Evolutionary conservation across 2,797 vertebrate species (phyloP), one percentile per base, ranked within the genome.

Genomic region (Tarsius wallacei): DNA sequence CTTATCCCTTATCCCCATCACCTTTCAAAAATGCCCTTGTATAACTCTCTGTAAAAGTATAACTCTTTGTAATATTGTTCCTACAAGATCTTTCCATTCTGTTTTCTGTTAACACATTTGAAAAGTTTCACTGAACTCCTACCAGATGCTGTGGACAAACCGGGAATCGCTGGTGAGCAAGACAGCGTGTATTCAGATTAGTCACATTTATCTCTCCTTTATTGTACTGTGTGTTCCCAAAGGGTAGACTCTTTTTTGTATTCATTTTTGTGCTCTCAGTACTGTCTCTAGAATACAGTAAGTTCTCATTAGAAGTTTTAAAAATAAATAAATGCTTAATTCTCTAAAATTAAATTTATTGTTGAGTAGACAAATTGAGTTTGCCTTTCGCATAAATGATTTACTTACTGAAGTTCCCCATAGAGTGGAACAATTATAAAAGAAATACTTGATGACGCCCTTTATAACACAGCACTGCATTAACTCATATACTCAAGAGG

Each of bases 311-410:
- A 57, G 47, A 83, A 66, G 16, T 42, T 63, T 74, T 91, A 66
- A 55, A 14, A 94, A n/a, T 97, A 71, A 97, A 90, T 93, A 78
- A 66, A 82, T 70, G 36, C 21, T 93, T 74, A 89, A 90, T 70
- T 95, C 26, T 87, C 22, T 22, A 81, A 83, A 96, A 87, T 89
- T 78, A 87, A 96, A 89, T 81, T 76, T 94, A 93, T 68, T 81
- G 16, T 84, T 63, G 55, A 95, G 68, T 49, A 83, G 42, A 63
- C 7, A 94, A 91, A 95, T 86, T 78, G 55, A 84, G 77, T 94
- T 93, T 89, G 55, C 90, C 86, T 92, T 74, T 92, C 73, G 87
- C 31, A 84, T 83, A 95, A 93, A 89, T 80, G 33, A 61, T 89
- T 94, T 49, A 89, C 86, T 93, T 87, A 84, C 55, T 91, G 73